Base-by-base conservation (phyloP, 2,888 invertebrate species). In the Palloptera scutellata region DNA sequence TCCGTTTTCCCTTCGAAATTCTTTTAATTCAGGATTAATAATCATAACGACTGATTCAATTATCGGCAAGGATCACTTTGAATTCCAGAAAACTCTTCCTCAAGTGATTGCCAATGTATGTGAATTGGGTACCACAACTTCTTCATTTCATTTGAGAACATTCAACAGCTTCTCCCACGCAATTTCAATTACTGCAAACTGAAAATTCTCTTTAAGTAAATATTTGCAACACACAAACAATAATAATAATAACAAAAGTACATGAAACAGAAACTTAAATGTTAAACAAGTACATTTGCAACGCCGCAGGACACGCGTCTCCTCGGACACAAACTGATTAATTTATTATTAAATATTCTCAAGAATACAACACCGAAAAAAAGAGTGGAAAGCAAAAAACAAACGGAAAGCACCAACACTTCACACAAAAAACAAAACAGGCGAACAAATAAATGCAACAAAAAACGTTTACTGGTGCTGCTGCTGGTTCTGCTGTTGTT, bases 301-400 rank as follows among this genome's bases (percentile, higher is more conserved):
- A 43, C 66, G 45, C 66, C 60, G 61, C 66, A 61, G 66, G 66
- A 55, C 48, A 48, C 17, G 60, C 61, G 60, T 41, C 55, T 61
- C 66, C 55, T 30, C 66, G 43, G 66, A 43, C 54, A 61, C 61
- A 40, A 66, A 48, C 66, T 60, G 66, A 66, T 66, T 66, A 66
- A 66, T 66, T 66, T 66, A 66, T 66, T 66, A 66, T 66, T 66
- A 66, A 66, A 61, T 61, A 61, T 66, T 61, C 60, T 42, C 40
- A 54, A 48, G 55, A 61, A 60, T 45, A 60, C 61, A 52, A 20
- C 52, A 58, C 64, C n/a, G 52, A 20, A 53, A 17, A n/a, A 11
- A 45, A 13, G 55, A n/a, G n/a, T n/a, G n/a, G 30, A 30, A 30
- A 30, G 6, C 30, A 4, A 30, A 30, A 30, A 45, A 45, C 57